These are phyloP conservation scores for Lanistes nyassanus DNA, from an alignment of 1,140 invertebrate genomes.

Conservation along the genomic window DNA sequence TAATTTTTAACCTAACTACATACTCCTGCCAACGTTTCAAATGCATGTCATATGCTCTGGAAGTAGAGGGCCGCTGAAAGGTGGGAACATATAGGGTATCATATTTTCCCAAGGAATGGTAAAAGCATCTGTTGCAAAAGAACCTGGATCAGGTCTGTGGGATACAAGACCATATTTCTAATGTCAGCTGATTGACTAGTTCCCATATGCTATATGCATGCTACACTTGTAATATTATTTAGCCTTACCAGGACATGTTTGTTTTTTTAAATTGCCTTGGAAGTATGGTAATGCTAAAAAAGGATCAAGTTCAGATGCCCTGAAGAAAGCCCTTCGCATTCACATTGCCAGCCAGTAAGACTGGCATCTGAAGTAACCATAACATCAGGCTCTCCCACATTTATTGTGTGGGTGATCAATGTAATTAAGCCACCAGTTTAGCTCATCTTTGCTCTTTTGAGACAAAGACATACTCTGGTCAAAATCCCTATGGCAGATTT, in stretches of 20 bases:
- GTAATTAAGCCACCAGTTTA: constrained; percentile 9
- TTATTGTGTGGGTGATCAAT: not conserved
- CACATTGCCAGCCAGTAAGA: constrained; percentile 2
- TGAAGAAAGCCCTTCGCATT: no score
- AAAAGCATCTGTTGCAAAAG: not conserved
- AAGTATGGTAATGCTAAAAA: no score
- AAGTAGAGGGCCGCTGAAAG: no score
- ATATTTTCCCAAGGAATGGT: no score
- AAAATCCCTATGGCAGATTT: constrained; percentile 1
- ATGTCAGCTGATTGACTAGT: no score
- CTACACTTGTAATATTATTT: no score
- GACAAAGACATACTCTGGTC: not conserved
- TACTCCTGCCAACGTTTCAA: not conserved
- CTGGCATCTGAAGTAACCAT: constrained; percentile 2
- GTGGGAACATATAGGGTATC: constrained; percentile 11
- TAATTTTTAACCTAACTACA: not conserved
- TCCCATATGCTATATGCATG: not conserved
- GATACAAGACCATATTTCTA: no score
- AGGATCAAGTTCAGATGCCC: no score
- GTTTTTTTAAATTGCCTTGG: no score
- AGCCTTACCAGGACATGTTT: no score
- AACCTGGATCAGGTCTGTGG: constrained; percentile 7
- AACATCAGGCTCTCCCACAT: not conserved
- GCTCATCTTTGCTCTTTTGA: not conserved
- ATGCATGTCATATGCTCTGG: no score